Percentiles rank a stretch among this genome's conserved stretches.
Evolutionary conservation across 37 sponge, comb jelly and placozoan genomes (phyloP).

Genomic region (Chondrilla cf. caribensis): DNA sequence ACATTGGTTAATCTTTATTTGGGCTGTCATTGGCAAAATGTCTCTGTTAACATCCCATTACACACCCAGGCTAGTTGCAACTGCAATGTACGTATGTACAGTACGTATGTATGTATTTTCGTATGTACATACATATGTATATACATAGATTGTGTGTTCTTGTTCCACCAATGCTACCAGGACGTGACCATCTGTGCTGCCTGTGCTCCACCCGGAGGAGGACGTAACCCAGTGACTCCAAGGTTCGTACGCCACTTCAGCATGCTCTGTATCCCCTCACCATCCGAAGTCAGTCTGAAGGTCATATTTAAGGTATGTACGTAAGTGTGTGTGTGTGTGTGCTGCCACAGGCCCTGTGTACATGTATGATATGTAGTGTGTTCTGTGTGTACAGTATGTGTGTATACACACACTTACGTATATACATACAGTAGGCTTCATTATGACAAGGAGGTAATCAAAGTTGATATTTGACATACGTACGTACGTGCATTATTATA

Average conservation of each 20-base stretch:
- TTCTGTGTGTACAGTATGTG: neutral
- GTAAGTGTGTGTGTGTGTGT: too few species aligned
- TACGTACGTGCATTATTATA: too few species aligned
- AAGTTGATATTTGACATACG: too few species aligned
- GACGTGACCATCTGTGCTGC: constrained; percentile 96
- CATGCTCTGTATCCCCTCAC: constrained; percentile 90
- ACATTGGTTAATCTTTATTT: too few species aligned
- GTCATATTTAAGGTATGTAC: constrained; percentile 78
- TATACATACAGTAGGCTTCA: neutral
- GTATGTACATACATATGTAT: neutral
- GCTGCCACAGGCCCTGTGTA: neutral
- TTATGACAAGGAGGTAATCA: too few species aligned
- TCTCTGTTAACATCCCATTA: too few species aligned
- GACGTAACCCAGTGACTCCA: constrained; percentile 95
- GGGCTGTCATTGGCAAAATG: too few species aligned
- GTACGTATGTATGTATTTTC: too few species aligned
- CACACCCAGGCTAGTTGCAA: too few species aligned
- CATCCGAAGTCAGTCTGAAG: constrained; percentile 83
- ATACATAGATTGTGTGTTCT: neutral
- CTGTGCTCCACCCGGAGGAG: constrained; percentile 99
- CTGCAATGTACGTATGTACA: too few species aligned
- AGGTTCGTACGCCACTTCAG: constrained; percentile 95
- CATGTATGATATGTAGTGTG: neutral
- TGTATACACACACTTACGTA: neutral
- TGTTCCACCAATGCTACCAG: neutral